A percentile compares a stretch with the other conserved stretches of the same genome.
phyloP scores from a whole-genome alignment of 37 sponge, comb jelly and placozoan genomes.

The Dysidea cf. avara region DNA sequence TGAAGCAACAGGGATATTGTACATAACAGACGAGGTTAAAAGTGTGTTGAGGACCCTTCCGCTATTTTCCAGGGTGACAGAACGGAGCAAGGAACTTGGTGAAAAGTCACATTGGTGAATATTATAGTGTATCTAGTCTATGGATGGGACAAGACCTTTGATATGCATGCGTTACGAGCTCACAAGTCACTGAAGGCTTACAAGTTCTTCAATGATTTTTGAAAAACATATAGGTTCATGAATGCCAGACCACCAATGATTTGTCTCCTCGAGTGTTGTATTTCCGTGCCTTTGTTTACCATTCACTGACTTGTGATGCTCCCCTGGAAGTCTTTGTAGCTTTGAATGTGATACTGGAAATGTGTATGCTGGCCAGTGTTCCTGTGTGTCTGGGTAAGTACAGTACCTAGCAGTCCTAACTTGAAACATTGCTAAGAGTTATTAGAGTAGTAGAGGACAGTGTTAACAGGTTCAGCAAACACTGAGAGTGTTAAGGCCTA shows the following conservation, averaged over 20 bases:
- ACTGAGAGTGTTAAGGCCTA: no score
- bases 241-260: not conserved
- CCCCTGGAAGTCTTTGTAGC: slow-evolving; percentile 15
- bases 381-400: slow-evolving; percentile 17
- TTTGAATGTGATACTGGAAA: slow-evolving; percentile 43
- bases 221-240: slow-evolving; percentile 17
- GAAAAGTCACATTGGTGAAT: slow-evolving; percentile 28
- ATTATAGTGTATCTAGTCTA: slow-evolving; percentile 27
- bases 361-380: slow-evolving; percentile 19
- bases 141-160: slow-evolving; percentile 18
- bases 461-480: no score
- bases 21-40: no score
- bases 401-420: not conserved
- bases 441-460: no score
- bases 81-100: no score
- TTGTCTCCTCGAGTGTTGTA: slow-evolving; percentile 3
- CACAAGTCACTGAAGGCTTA: slow-evolving; percentile 23
- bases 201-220: slow-evolving; percentile 34
- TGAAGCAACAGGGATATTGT: no score
- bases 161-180: slow-evolving; percentile 19
- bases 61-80: no score
- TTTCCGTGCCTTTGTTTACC: no score
- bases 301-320: slow-evolving; percentile 6
- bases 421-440: no score
- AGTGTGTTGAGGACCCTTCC: no score